Base-by-base conservation (phyloP, 2,113 vertebrate species). In the Anoplopoma fimbria region DNA sequence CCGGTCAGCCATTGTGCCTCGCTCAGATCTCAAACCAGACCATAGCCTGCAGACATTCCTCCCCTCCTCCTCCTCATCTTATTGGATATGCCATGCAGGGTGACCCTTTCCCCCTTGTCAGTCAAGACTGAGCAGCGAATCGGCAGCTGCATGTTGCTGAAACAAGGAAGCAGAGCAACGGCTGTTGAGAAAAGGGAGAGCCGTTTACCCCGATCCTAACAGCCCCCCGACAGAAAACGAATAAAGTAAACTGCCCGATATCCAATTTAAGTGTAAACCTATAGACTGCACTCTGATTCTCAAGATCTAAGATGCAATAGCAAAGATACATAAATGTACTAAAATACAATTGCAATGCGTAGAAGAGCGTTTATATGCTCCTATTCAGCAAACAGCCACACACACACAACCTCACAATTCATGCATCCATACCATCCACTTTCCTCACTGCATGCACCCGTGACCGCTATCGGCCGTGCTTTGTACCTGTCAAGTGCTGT, bases 401-500 rank as follows among this genome's bases (percentile, higher is more conserved):
- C 79, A 79, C 79, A 81, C 68, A 67, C 77, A 87, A 75, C 73
- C 86, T 79, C 69, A 88, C n/a, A 89, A 91, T 90, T 87, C 81
- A 90, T 88, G 67, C 73, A 77, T 79, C 79, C 82, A 73, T 77
- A 58, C 82, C 78, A 76, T 91, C 81, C 84, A 82, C 90, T 86
- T 90, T 88, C 73, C 85, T 87, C 83, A 58, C 91, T 77, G 79
- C 89, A 87, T 82, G 65, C 91, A 87, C 88, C 93, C 87, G 69
- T 93, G 93, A 94, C 93, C 86, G 71, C 93, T 93, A 92, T 94
- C 92, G 92, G 92, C 90, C 90, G 64, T 88, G 91, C 94, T 95
- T 94, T 95, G 93, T 95, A 95, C 95, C 94, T 94, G 93, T 94
- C 93, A 94, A 96, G 95, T 94, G 93, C 87, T 88, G 92, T 93